Evolutionary conservation across 2,113 vertebrate genomes (phyloP).

Genomic region (Paramormyrops kingsleyae): DNA sequence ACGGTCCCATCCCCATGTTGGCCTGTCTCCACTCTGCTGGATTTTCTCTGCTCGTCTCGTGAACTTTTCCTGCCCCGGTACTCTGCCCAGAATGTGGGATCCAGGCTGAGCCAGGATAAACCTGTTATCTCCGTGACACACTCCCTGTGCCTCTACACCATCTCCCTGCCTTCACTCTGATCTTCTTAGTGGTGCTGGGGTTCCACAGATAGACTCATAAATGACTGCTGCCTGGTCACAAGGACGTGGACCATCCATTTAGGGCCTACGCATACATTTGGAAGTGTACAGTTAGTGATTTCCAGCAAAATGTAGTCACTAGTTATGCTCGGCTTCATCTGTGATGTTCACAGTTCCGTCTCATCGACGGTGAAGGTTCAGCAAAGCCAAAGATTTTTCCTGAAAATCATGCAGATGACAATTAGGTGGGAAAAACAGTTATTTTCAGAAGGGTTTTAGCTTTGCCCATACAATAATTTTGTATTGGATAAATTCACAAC

Average conservation of each 20-base stretch:
- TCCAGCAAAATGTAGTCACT: neutral
- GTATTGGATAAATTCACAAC: neutral
- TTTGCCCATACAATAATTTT: neutral
- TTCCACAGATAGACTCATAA: neutral
- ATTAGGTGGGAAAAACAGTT: neutral
- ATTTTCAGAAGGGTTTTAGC: neutral
- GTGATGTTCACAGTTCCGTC: neutral
- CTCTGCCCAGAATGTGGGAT: neutral
- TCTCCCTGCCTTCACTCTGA: neutral
- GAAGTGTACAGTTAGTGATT: neutral
- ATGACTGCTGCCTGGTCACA: neutral
- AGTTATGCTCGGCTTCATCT: neutral
- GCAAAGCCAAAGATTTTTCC: neutral
- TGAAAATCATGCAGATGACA: neutral
- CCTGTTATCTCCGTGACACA: constrained; percentile 2
- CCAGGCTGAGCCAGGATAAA: neutral
- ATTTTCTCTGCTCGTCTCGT: neutral
- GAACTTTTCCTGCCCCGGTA: neutral
- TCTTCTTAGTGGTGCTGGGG: neutral
- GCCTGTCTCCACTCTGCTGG: neutral
- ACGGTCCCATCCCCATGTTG: neutral
- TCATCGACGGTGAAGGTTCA: neutral
- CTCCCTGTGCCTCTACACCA: neutral
- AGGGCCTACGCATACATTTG: neutral
- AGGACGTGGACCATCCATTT: neutral